phyloP scores from a whole-genome alignment of 2,888 invertebrate species.

The Pollenia amentaria region DNA sequence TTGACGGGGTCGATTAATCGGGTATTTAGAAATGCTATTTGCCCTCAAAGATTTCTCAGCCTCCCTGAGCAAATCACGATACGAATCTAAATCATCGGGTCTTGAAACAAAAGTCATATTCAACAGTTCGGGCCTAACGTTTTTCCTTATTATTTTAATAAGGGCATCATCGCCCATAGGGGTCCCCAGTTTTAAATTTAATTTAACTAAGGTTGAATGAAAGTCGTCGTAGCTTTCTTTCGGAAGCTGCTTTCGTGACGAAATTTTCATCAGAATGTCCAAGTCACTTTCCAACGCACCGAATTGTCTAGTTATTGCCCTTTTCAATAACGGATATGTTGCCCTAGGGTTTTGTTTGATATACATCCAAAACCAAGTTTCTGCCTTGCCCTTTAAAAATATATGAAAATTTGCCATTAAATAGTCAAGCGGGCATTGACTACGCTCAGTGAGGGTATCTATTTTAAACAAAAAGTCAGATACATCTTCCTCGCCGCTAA shows the following conservation, averaged over 20 bases:
- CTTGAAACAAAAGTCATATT: conserved; percentile 27
- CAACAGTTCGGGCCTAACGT: not conserved
- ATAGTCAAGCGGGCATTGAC: not conserved
- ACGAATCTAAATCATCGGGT: conserved; percentile 13
- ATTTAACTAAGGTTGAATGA: not conserved
- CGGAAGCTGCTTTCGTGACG: conserved; percentile 6
- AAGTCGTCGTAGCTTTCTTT: conserved; percentile 14
- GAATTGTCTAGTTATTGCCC: conserved; percentile 18
- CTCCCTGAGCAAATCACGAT: conserved; percentile 8
- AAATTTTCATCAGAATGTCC: conserved; percentile 12
- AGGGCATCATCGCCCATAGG: conserved; percentile 17
- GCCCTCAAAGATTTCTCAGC: not conserved
- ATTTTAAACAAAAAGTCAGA: conserved; percentile 7
- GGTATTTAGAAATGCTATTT: not conserved
- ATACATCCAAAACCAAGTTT: conserved; percentile 10
- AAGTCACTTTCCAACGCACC: conserved; percentile 17
- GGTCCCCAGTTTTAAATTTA: conserved; percentile 6
- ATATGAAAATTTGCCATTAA: not conserved
- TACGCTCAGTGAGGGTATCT: not conserved
- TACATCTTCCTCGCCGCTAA: conserved; percentile 1
- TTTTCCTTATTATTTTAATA: conserved; percentile 20
- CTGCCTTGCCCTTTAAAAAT: conserved; percentile 7
- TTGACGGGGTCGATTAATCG: not conserved
- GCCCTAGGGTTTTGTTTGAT: too few relatives aligned
- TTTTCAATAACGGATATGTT: not conserved